Evolutionary conservation across 2,797 vertebrate genomes (phyloP).

Genomic region (Gymnocypris eckloni): DNA sequence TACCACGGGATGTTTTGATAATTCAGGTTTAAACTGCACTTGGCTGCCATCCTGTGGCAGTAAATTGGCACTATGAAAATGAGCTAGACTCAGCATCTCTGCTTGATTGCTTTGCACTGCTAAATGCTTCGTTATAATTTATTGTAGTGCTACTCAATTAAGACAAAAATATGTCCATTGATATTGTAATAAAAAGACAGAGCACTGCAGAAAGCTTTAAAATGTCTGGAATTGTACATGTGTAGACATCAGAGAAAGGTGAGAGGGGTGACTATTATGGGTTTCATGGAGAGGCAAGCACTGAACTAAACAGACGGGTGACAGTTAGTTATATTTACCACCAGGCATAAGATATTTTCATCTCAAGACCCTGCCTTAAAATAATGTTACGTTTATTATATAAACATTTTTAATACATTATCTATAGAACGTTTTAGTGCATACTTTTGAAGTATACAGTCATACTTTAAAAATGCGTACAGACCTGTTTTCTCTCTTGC

Average conservation of each 20-base stretch:
- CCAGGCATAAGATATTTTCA: not conserved
- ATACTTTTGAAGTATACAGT: too few relatives aligned
- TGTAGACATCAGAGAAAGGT: conserved; percentile 25
- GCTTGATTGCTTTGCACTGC: not conserved
- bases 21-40: conserved; percentile 23
- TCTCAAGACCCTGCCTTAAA: too few relatives aligned
- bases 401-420: not conserved
- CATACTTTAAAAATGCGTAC: not conserved
- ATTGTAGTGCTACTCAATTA: not conserved
- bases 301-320: not conserved
- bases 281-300: not conserved
- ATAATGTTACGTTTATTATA: not conserved
- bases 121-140: not conserved
- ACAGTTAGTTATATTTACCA: not conserved
- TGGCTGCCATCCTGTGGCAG: conserved; percentile 49
- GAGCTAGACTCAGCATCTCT: not conserved
- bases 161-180: not conserved
- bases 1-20: not conserved
- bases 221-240: conserved; percentile 39
- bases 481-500: not conserved
- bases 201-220: conserved; percentile 3
- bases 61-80: not conserved
- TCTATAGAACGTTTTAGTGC: not conserved
- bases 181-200: not conserved
- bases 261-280: conserved; percentile 6